A percentile compares a stretch with the other conserved stretches of the same genome.
phyloP scores from a whole-genome alignment of 2,888 invertebrate genomes.

The Hypena proboscidalis region DNA sequence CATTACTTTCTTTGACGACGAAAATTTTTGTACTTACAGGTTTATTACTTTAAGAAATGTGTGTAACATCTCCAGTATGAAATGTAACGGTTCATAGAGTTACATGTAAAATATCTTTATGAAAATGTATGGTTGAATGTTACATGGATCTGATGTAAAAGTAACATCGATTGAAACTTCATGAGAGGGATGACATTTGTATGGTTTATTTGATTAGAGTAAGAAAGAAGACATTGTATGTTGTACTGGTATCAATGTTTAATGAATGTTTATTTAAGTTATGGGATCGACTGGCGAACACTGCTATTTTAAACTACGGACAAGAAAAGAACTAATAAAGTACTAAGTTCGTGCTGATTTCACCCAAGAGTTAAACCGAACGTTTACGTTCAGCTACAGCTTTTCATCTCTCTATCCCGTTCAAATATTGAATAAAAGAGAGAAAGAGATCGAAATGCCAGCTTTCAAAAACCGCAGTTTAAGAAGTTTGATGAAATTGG shows the following conservation, averaged over 20 bases:
- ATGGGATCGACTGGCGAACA: conserved; percentile 29
- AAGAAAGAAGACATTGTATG: conserved; percentile 60
- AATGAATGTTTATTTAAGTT: conserved; percentile 53
- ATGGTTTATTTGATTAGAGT: conserved; percentile 34
- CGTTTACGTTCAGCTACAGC: too few species aligned
- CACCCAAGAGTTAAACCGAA: too few species aligned
- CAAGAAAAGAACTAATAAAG: not conserved
- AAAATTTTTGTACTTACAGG: conserved; percentile 11
- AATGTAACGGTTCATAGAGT: conserved; percentile 1
- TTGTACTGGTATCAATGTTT: conserved; percentile 53
- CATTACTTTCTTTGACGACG: conserved; percentile 6
- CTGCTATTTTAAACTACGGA: not conserved
- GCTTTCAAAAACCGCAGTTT: too few species aligned
- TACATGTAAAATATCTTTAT: not conserved
- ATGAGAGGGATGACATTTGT: conserved; percentile 15
- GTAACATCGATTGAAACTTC: conserved; percentile 23
- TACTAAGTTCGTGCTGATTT: not conserved
- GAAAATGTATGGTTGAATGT: conserved; percentile 23
- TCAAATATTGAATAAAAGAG: too few species aligned
- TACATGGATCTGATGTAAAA: conserved; percentile 1
- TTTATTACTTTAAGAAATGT: conserved; percentile 7
- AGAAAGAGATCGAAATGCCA: not conserved
- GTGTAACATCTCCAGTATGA: conserved; percentile 13
- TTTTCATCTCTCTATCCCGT: too few species aligned
- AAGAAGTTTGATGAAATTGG: too few species aligned